These are phyloP conservation scores for Pelodiscus sinensis DNA, from an alignment of 2,113 vertebrate species.

Conservation along the genomic window DNA sequence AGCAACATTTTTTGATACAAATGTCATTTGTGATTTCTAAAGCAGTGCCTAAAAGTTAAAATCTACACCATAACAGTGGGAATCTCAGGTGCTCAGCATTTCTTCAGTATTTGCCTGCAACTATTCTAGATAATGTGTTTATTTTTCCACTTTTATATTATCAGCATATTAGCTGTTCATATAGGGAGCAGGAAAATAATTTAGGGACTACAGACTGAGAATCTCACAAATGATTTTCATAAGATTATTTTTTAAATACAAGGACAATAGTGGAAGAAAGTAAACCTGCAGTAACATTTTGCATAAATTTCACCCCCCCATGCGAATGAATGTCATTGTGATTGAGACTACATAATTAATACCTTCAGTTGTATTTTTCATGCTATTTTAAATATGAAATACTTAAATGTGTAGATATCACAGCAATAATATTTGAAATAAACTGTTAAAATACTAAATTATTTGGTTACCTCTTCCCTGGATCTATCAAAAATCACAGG, in stretches of 20 bases:
- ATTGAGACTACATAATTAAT: neutral
- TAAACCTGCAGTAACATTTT: neutral
- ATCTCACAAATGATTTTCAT: neutral
- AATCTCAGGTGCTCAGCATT: neutral
- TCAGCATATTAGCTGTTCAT: neutral
- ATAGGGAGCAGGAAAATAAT: neutral
- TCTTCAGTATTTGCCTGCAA: neutral
- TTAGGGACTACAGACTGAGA: neutral
- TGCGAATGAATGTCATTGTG: neutral
- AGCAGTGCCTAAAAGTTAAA: neutral
- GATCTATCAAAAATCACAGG: conserved; percentile 91
- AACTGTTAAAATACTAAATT: neutral
- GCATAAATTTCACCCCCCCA: neutral
- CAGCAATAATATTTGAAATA: neutral
- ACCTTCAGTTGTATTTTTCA: neutral
- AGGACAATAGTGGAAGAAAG: neutral
- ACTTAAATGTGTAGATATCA: neutral
- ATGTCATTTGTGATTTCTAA: neutral
- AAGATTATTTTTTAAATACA: neutral
- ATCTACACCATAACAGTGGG: neutral
- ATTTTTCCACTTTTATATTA: neutral
- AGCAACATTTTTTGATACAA: neutral
- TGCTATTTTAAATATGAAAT: neutral
- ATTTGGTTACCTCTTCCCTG: conserved; percentile 87
- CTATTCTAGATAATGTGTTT: neutral